Percentiles rank a stretch among this genome's conserved stretches.
Conservation (phyloP, 2,888 invertebrate species). For the Bellardia pandia region DNA sequence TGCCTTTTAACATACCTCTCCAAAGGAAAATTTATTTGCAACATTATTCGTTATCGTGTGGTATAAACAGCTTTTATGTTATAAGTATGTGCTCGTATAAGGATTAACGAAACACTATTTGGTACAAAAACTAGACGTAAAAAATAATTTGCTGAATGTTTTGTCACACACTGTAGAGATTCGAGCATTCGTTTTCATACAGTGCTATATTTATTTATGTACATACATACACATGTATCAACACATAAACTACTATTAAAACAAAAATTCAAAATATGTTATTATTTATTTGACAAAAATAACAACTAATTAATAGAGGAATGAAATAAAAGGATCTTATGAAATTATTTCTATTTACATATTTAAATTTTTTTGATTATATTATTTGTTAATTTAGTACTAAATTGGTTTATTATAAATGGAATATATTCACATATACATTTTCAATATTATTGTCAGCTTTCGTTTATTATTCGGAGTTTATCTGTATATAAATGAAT, state of each 20-base stretch:
- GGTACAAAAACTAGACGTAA: too few species aligned
- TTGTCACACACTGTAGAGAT: neutral
- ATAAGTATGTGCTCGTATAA: too few species aligned
- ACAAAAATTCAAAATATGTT: neutral
- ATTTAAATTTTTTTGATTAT: neutral
- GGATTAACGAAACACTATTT: too few species aligned
- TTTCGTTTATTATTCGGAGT: too few species aligned
- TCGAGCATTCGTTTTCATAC: neutral
- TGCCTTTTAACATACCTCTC: too few species aligned
- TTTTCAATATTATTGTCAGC: neutral
- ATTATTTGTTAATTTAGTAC: neutral
- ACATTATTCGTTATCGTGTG: too few species aligned
- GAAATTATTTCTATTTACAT: constrained; percentile 3
- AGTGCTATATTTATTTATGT: neutral
- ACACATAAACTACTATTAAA: neutral
- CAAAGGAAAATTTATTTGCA: too few species aligned
- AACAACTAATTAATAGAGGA: constrained; percentile 5
- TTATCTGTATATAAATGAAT: too few species aligned
- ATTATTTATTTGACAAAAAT: constrained; percentile 5
- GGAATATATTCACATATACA: neutral
- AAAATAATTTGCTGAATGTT: neutral
- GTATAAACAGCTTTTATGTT: too few species aligned
- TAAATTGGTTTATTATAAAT: neutral
- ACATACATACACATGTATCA: neutral
- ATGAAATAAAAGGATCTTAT: neutral